A percentile compares a stretch with the other conserved stretches of the same genome.
Evolutionary conservation across 1,140 invertebrate species (phyloP).

Genomic region (Hyposmocoma kahamanoa): DNA sequence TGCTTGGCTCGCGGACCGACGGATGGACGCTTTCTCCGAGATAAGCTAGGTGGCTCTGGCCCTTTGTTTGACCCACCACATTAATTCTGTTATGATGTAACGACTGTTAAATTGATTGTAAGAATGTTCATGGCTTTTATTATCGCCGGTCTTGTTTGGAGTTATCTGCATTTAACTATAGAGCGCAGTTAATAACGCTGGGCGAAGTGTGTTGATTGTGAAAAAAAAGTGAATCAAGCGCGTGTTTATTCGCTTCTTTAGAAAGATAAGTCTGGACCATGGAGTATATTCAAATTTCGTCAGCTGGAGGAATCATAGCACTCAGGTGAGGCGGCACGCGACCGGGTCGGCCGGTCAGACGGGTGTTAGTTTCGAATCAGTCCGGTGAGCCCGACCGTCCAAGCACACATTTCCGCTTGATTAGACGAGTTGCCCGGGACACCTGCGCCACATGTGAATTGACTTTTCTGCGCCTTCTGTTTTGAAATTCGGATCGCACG

Average conservation of each 20-base stretch:
- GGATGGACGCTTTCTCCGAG: conserved; percentile 44
- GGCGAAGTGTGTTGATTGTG: too few species aligned
- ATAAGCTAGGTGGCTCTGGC: conserved; percentile 34
- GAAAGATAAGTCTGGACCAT: conserved; percentile 27
- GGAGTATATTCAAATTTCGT: conserved; percentile 39
- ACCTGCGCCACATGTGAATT: conserved; percentile 45
- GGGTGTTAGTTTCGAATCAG: conserved; percentile 8
- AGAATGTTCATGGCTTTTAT: conserved; percentile 27
- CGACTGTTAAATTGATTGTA: conserved; percentile 47
- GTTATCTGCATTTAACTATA: background rate
- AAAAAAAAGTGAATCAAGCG: conserved; percentile 18
- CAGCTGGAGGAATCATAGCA: conserved; percentile 19
- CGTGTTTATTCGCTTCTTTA: too few species aligned
- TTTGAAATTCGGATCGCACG: conserved; percentile 40
- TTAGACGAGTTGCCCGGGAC: conserved; percentile 49
- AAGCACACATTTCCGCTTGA: conserved; percentile 64
- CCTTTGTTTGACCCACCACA: conserved; percentile 49
- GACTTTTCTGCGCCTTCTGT: conserved; percentile 52
- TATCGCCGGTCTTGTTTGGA: conserved; percentile 23
- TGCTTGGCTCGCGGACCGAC: conserved; percentile 24
- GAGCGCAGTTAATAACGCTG: background rate
- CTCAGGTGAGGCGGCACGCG: conserved; percentile 29
- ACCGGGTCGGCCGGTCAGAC: conserved; percentile 19
- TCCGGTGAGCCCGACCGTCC: conserved; percentile 30
- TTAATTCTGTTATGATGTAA: conserved; percentile 52